phyloP scores from a whole-genome alignment of 2,797 vertebrate genomes.

The Martes flavigula region DNA sequence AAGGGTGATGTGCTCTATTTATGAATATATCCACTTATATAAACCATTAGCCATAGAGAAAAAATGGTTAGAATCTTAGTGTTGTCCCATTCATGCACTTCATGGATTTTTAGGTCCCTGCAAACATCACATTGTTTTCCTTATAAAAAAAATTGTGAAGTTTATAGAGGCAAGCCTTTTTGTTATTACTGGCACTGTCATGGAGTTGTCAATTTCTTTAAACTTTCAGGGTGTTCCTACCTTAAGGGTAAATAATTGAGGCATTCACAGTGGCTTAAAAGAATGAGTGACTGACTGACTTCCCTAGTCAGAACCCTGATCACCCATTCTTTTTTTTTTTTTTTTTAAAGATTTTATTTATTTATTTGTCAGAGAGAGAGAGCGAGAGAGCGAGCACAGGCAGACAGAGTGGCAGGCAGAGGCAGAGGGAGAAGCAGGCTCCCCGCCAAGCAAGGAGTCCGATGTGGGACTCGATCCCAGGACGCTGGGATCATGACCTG shows the following conservation, averaged over 20 bases:
- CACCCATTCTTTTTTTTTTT: background rate
- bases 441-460: too few relatives aligned
- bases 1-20: background rate
- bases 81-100: background rate
- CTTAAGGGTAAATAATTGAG: background rate
- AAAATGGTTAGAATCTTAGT: background rate
- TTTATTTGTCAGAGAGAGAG: too few relatives aligned
- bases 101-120: background rate
- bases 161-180: background rate
- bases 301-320: background rate
- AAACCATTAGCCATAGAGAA: background rate
- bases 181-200: background rate
- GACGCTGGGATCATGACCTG: too few relatives aligned
- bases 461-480: too few relatives aligned
- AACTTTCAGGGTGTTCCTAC: background rate
- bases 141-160: background rate
- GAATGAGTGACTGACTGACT: background rate
- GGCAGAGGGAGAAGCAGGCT: too few relatives aligned
- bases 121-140: background rate
- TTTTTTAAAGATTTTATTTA: too few relatives aligned
- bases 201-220: background rate
- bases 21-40: background rate
- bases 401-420: too few relatives aligned
- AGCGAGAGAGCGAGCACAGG: too few relatives aligned
- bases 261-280: background rate